Percentiles rank a stretch among this genome's conserved stretches.
Conservation (phyloP, 2,113 vertebrate species). For the Halichoerus grypus region DNA sequence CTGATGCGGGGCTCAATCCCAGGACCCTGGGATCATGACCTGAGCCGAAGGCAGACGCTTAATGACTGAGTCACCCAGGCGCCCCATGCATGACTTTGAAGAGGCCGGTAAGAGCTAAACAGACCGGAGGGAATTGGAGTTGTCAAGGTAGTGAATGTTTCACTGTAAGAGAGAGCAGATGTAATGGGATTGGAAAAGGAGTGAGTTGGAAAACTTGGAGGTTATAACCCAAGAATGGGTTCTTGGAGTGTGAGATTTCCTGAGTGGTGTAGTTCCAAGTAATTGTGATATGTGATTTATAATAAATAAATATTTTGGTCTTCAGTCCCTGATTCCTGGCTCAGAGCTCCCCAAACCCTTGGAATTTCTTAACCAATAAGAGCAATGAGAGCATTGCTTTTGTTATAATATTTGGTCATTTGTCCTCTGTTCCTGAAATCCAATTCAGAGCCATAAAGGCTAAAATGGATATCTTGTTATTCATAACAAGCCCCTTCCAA, state of each 20-base stretch:
- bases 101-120: background rate
- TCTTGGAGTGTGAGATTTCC: conserved; percentile 17
- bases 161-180: background rate
- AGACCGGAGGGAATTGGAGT: background rate
- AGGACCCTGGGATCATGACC: too few species aligned
- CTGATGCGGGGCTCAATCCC: too few species aligned
- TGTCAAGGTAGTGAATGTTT: background rate
- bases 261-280: background rate
- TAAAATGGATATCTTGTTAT: background rate
- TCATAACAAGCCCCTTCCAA: background rate
- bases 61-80: too few species aligned
- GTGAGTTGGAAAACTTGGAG: background rate
- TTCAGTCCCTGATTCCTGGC: background rate
- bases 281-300: background rate
- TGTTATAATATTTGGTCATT: background rate
- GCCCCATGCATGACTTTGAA: background rate
- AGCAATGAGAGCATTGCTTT: background rate
- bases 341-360: background rate
- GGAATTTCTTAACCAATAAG: background rate
- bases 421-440: background rate
- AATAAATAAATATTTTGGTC: background rate
- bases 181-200: background rate
- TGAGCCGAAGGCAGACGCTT: too few species aligned
- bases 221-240: conserved; percentile 12
- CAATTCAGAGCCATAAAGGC: background rate